Evolutionary conservation across 2,113 vertebrate species (phyloP).

Genomic region (Colius striatus): DNA sequence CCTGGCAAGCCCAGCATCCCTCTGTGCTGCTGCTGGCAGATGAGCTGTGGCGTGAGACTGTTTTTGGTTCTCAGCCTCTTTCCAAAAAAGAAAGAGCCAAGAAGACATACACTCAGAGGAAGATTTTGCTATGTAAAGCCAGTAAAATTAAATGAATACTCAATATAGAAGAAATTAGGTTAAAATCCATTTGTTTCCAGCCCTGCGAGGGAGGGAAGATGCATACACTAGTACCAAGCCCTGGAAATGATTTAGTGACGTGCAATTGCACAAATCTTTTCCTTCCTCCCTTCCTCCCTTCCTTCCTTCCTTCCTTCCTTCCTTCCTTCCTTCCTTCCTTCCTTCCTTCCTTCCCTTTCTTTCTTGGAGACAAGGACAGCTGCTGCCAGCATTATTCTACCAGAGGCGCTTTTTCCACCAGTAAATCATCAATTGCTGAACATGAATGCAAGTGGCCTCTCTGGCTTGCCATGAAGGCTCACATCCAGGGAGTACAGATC

Average conservation of each 20-base stretch:
- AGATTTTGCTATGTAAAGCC: not conserved
- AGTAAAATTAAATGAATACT: constrained; percentile 15
- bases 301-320: not conserved
- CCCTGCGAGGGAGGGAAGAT: not conserved
- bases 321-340: not conserved
- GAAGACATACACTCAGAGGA: not conserved
- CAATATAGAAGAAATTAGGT: not conserved
- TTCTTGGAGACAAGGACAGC: not conserved
- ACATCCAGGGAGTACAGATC: not conserved
- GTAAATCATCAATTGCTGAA: not conserved
- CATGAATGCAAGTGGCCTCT: not conserved
- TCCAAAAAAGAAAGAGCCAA: not conserved
- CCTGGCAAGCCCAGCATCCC: not conserved
- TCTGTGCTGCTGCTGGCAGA: not conserved
- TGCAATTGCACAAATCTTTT: not conserved
- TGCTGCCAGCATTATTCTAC: not conserved
- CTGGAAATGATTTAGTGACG: not conserved
- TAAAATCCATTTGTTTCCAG: constrained; percentile 19
- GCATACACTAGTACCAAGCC: not conserved
- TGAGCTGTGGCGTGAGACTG: not conserved
- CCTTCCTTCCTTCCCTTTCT: not conserved
- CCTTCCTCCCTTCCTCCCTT: not conserved
- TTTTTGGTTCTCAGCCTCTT: not conserved
- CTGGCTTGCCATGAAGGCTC: not conserved
- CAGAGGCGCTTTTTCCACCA: not conserved